phyloP scores from a whole-genome alignment of 2,113 vertebrate species.

The Ploceus nigricollis region DNA sequence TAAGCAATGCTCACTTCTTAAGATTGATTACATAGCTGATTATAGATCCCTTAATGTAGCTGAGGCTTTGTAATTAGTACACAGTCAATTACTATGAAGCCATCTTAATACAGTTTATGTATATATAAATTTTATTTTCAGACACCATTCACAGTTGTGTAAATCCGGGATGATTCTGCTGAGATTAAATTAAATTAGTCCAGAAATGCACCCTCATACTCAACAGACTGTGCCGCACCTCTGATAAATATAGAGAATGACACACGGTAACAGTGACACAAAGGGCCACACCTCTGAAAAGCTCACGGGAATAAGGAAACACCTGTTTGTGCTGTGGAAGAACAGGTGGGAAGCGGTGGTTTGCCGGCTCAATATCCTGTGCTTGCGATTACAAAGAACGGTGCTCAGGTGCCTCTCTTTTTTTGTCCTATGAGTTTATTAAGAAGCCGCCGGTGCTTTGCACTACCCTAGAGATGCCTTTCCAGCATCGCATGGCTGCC shows the following conservation, averaged over 20 bases:
- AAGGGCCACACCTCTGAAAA: conserved; percentile 33
- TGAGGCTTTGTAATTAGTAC: not conserved
- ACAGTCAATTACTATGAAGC: not conserved
- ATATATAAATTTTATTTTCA: not conserved
- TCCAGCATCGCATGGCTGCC: not conserved
- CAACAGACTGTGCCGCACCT: not conserved
- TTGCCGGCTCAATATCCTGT: conserved; percentile 19
- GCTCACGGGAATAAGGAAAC: conserved; percentile 4
- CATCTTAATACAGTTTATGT: not conserved
- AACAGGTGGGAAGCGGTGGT: conserved; percentile 53
- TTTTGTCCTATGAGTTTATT: not conserved
- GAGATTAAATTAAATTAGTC: not conserved
- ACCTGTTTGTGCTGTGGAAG: conserved; percentile 15
- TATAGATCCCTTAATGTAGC: not conserved
- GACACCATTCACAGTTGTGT: not conserved
- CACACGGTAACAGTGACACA: not conserved
- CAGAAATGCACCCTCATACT: not conserved
- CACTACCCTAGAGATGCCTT: not conserved
- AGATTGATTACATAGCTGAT: conserved; percentile 27
- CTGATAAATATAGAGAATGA: not conserved
- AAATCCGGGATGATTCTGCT: not conserved
- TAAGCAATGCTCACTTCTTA: conserved; percentile 28
- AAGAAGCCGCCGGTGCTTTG: not conserved
- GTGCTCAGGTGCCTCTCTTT: not conserved
- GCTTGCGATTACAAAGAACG: not conserved